phyloP scores from a whole-genome alignment of 30 jellyfish, hydroid and myxozoan species.

The Pseudorhiza aurosa region DNA sequence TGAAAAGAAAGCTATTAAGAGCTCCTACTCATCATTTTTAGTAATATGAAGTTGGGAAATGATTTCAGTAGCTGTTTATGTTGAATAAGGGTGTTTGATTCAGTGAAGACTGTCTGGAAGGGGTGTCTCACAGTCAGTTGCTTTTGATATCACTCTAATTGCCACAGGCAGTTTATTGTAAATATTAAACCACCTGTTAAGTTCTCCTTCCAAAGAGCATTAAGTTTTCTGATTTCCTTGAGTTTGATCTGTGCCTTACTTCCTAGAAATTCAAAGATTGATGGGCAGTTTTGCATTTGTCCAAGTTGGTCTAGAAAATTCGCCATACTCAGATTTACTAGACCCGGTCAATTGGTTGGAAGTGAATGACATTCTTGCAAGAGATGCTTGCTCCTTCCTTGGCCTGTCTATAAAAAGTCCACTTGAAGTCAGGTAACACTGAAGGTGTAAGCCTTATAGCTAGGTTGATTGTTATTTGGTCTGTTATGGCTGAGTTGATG shows the following conservation, averaged over 20 bases:
- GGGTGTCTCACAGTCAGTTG: too few species aligned
- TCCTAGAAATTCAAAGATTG: slow-evolving; percentile 85
- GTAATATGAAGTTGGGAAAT: too few species aligned
- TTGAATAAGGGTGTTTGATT: too few species aligned
- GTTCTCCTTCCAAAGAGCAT: neutral
- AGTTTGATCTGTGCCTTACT: too few species aligned
- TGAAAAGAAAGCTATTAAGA: too few species aligned
- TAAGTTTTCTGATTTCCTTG: too few species aligned
- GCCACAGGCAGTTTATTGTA: neutral
- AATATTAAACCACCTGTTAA: neutral
- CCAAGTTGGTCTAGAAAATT: slow-evolving; percentile 74
- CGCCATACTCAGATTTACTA: slow-evolving; percentile 92
- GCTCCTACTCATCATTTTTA: too few species aligned
- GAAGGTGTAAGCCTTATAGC: neutral
- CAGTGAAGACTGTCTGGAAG: too few species aligned
- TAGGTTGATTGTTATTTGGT: too few species aligned
- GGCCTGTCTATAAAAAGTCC: slow-evolving; percentile 97
- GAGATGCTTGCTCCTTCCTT: slow-evolving; percentile 89
- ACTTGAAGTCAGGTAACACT: slow-evolving; percentile 86
- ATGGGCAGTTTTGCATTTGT: slow-evolving; percentile 98
- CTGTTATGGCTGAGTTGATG: too few species aligned
- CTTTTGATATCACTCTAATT: too few species aligned
- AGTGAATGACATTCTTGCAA: slow-evolving; percentile 88
- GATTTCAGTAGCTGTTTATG: too few species aligned
- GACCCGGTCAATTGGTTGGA: slow-evolving; percentile 93